These are phyloP conservation scores for Hyles vespertilio DNA, from an alignment of 1,140 invertebrate genomes.

Conservation along the genomic window DNA sequence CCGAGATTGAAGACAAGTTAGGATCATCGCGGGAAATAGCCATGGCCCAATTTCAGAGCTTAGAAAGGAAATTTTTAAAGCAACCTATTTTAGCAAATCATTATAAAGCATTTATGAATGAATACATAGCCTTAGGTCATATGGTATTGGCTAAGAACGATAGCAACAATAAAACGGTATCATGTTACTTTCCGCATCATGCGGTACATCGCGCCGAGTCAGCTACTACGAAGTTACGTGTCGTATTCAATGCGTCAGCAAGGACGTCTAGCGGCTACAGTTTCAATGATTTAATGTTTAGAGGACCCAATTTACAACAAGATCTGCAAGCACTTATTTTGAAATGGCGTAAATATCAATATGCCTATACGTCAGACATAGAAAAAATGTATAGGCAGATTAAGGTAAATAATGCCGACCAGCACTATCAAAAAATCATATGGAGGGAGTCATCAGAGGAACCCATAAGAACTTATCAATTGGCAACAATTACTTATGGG, in stretches of 20 bases:
- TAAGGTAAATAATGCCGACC: constrained; percentile 15
- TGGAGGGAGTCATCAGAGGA: constrained; percentile 13
- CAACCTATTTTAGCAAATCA: constrained; percentile 10
- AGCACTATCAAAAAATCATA: constrained; percentile 15
- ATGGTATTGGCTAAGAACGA: neutral
- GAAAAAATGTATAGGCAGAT: constrained; percentile 40
- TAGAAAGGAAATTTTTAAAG: constrained; percentile 20
- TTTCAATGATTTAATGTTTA: constrained; percentile 48
- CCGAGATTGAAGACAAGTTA: constrained; percentile 14
- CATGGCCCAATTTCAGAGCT: constrained; percentile 24
- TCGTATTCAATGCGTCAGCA: constrained; percentile 58
- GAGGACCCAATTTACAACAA: constrained; percentile 53
- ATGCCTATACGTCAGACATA: constrained; percentile 31
- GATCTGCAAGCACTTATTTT: constrained; percentile 31
- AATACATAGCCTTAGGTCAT: constrained; percentile 6
- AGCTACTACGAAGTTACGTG: constrained; percentile 46
- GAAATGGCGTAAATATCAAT: constrained; percentile 31
- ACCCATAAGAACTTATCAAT: neutral
- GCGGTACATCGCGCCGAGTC: constrained; percentile 11
- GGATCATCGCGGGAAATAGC: constrained; percentile 17
- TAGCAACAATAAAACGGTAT: neutral
- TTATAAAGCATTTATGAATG: constrained; percentile 17
- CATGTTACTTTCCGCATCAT: constrained; percentile 19
- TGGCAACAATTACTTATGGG: constrained; percentile 8
- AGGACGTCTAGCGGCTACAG: constrained; percentile 37